Evolutionary conservation across 2,797 vertebrate species (phyloP), one percentile per base, ranked within the genome.

Genomic region (Glyptemys insculpta): DNA sequence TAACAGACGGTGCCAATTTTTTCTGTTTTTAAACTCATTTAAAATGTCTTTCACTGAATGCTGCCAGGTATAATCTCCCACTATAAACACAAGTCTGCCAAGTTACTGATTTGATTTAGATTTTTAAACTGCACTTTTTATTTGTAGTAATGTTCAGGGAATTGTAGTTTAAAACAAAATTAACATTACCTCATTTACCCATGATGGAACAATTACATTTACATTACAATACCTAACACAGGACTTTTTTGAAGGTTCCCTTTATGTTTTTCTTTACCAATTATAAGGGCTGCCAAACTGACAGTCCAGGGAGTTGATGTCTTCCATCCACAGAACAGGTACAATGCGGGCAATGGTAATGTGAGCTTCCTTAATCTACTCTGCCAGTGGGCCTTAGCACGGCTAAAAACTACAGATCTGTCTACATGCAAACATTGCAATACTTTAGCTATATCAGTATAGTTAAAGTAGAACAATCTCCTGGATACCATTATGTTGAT

Each of bases 321-420:
- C 54, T 81, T 41, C 47, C 81, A 59, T 54, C 2, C 34, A 6
- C 37, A 44, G 81, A 79, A 27, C 34, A 83, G 80, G 3, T 57
- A 4, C 37, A 18, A 2, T 14, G 16, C 37, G 9, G 25, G 18
- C 49, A 0, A 0, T 1, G 57, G 81, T 47, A 53, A 3, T 79
- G 25, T 49, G 54, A 10, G 89, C 23, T 87, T 23, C 3, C 0
- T 0, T 81, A 5, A 31, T 65, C 29, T 65, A 41, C 89, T 25
- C n/a, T 76, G 2, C n/a, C 52, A 27, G 47, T 25, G 15, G 85
- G 2, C 76, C 78, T 68, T 50, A 59, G 0, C 0, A 0, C 29
- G 12, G 0, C 1, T 88, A 78, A 91, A 83, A 12, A 31, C 10
- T 47, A 47, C 12, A 19, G 74, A 14, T 29, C 91, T 72, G 27